phyloP scores from a whole-genome alignment of 2,113 vertebrate species.

The Telmatochromis sp. region DNA sequence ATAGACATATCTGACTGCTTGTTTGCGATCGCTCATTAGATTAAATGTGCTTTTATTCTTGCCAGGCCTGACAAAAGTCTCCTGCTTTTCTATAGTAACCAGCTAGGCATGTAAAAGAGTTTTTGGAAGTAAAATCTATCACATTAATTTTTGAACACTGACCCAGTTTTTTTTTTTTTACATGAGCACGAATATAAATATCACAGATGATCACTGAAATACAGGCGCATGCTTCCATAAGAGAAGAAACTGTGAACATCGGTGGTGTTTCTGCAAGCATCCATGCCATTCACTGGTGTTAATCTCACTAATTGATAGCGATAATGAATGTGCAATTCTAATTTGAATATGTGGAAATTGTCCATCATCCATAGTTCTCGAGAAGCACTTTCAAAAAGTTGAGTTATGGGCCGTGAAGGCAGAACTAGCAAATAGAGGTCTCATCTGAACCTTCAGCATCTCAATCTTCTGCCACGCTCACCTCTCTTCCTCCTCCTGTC shows the following conservation, averaged over 20 bases:
- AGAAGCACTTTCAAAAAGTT: not conserved
- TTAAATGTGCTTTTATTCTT: not conserved
- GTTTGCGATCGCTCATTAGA: not conserved
- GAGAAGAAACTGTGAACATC: not conserved
- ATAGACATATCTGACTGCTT: not conserved
- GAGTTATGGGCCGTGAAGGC: not conserved
- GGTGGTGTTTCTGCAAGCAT: not conserved
- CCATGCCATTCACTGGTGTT: not conserved
- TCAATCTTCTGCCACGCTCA: not conserved
- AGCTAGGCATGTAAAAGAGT: not conserved
- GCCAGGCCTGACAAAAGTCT: not conserved
- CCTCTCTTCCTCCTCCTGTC: conserved; percentile 19
- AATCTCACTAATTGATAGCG: not conserved
- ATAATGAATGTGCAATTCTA: not conserved
- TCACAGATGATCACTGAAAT: conserved; percentile 1
- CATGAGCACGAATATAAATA: conserved; percentile 21
- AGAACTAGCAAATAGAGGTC: not conserved
- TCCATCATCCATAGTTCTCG: not conserved
- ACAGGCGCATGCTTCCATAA: not conserved
- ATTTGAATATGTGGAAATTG: not conserved
- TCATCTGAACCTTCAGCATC: not conserved
- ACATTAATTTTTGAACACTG: conserved; percentile 56
- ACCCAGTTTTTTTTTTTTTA: conserved; percentile 19
- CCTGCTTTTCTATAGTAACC: not conserved
- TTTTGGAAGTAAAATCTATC: conserved; percentile 33